Evolutionary conservation across 2,113 vertebrate species (phyloP), one percentile per base, ranked within the genome.

Genomic region (Piprites chloris): DNA sequence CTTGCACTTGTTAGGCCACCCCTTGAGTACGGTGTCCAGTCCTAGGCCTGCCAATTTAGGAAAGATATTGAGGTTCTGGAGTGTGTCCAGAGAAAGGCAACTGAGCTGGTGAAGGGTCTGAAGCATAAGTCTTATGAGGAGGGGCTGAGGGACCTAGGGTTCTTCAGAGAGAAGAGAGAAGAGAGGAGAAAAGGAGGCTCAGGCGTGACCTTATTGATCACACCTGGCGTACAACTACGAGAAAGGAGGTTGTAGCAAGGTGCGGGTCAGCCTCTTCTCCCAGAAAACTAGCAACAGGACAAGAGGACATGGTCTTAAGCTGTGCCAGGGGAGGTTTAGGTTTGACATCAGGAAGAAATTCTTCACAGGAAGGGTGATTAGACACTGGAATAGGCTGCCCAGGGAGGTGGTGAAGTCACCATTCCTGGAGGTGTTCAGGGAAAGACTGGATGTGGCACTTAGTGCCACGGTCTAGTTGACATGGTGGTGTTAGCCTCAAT

Each of bases 211-310:
- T 30, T 19, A 19, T 32, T 7, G 4, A n/a, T n/a, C n/a, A n/a
- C n/a, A n/a, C n/a, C n/a, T n/a, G n/a, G n/a, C n/a, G n/a, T 28
- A 44, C 22, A 37, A 37, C 9, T 6, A 7, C 32, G 9, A 32
- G 42, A 30, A 58, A 67, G 61, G 22, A 58, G 12, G 3, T 1
- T 14, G 44, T 46, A 50, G 23, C 37, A 37, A 39, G 33, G 4
- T 59, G 27, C 5, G 22, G 19, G 1, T 26, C 0, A 0, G 19
- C 8, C 28, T 67, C 42, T 27, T 63, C 30, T 41, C 32, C 58
- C 39, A 61, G 59, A 35, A 16, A 61, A 37, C 9, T 20, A 33
- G 19, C 33, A 61, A 37, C 14, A 37, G 52, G 32, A 44, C 1
- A 8, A 37, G 27, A 49, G 32, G 32, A 42, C 56, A 58, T 4